Evolutionary conservation across 2,113 vertebrate species (phyloP).

Genomic region (Proterorhinus semilunaris): DNA sequence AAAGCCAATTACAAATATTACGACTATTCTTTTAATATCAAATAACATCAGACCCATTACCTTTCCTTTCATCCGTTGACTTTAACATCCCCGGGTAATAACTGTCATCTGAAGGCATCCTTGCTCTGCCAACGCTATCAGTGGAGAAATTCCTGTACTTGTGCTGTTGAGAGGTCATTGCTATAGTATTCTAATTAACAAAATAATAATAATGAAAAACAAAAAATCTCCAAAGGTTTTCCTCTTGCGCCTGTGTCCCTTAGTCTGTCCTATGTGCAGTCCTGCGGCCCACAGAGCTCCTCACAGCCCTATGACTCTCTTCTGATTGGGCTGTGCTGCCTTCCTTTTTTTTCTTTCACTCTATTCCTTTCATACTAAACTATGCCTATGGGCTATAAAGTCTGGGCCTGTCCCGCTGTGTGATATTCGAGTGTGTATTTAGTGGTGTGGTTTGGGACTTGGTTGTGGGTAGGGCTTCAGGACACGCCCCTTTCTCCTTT

Average conservation of each 20-base stretch:
- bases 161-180: constrained; percentile 68
- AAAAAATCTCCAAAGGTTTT: not conserved
- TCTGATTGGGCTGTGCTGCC: constrained; percentile 46
- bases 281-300: constrained; percentile 31
- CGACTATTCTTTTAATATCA: not conserved
- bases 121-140: constrained; percentile 67
- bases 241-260: constrained; percentile 28
- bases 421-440: constrained; percentile 61
- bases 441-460: constrained; percentile 53
- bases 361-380: constrained; percentile 49
- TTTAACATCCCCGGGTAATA: constrained; percentile 79
- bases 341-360: constrained; percentile 47
- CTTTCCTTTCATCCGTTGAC: constrained; percentile 78
- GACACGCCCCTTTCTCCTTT: constrained; percentile 64
- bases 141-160: constrained; percentile 71
- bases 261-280: constrained; percentile 31
- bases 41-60: constrained; percentile 52
- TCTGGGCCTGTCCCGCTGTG: constrained; percentile 64
- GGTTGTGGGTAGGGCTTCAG: constrained; percentile 44
- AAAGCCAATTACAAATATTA: too few relatives aligned
- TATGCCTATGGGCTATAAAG: constrained; percentile 70
- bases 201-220: constrained; percentile 15
- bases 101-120: constrained; percentile 71
- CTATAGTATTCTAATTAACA: constrained; percentile 12
- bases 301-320: constrained; percentile 53